phyloP scores from a whole-genome alignment of 2,797 vertebrate genomes.

The Scarus forsteni region DNA sequence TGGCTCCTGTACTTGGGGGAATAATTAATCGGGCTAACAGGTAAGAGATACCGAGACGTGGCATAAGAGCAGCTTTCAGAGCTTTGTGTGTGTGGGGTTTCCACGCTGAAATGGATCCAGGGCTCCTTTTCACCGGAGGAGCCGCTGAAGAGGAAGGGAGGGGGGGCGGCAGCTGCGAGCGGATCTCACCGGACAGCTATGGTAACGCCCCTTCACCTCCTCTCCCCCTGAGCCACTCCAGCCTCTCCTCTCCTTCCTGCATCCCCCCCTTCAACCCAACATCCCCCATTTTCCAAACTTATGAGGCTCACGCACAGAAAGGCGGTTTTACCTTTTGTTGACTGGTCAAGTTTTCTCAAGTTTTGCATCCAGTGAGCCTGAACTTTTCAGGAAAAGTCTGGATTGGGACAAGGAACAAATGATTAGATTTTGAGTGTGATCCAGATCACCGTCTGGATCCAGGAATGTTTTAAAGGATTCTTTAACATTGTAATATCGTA shows the following conservation, averaged over 20 bases:
- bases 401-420: no score
- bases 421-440: no score
- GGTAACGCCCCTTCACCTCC: conserved; percentile 27
- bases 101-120: conserved; percentile 84
- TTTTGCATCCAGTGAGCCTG: no score
- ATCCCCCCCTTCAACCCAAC: conserved; percentile 17
- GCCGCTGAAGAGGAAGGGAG: conserved; percentile 41
- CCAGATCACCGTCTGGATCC: no score
- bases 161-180: conserved; percentile 64
- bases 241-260: conserved; percentile 29
- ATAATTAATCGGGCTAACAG: conserved; percentile 85
- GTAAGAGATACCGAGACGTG: conserved; percentile 81
- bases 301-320: conserved; percentile 43
- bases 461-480: no score
- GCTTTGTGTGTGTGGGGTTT: conserved; percentile 81
- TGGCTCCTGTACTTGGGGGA: conserved; percentile 78
- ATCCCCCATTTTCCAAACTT: conserved; percentile 34
- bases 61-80: conserved; percentile 85
- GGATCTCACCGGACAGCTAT: conserved; percentile 66
- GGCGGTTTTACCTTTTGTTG: no score
- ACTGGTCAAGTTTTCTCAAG: no score
- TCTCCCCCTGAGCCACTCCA: conserved; percentile 10
- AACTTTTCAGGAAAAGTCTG: no score
- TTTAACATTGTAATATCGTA: no score
- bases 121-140: conserved; percentile 71